A percentile compares a stretch with the other conserved stretches of the same genome.
Conservation (phyloP, 1,140 invertebrate species). For the Drosophila mauritiana region DNA sequence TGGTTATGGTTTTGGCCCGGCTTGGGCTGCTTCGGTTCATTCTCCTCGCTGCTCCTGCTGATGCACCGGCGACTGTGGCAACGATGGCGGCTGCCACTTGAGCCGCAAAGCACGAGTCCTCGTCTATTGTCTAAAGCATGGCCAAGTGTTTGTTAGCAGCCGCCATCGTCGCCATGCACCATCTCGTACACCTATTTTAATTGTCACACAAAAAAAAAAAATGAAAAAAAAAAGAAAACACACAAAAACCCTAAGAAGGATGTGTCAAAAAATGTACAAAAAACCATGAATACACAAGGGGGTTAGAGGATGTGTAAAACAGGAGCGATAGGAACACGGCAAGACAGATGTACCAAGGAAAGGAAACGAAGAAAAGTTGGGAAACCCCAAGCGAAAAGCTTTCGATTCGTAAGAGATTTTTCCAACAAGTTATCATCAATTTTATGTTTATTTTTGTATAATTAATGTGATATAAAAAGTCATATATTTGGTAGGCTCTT, state of each 20-base stretch:
- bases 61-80: constrained; percentile 34
- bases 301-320: constrained; percentile 30
- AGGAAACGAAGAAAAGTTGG: constrained; percentile 3
- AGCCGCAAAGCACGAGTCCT: constrained; percentile 78
- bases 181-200: constrained; percentile 81
- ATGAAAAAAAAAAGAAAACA: no score
- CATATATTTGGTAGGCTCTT: neutral
- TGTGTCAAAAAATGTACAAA: constrained; percentile 59
- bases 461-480: no score
- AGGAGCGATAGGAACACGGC: constrained; percentile 15
- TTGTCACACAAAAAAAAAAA: constrained; percentile 67
- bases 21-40: constrained; percentile 18
- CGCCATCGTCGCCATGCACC: constrained; percentile 52
- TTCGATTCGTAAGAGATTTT: neutral
- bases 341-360: constrained; percentile 5
- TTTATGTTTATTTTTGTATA: no score
- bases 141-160: constrained; percentile 81
- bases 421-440: no score
- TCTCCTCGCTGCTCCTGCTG: constrained; percentile 4
- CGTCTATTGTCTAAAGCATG: constrained; percentile 82
- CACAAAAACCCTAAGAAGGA: constrained; percentile 27
- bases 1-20: constrained; percentile 36
- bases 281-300: constrained; percentile 33
- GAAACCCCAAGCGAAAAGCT: constrained; percentile 5
- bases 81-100: constrained; percentile 72